These are phyloP conservation scores for Rhamnusium bicolor DNA, from an alignment of 2,888 invertebrate genomes.

Conservation along the genomic window DNA sequence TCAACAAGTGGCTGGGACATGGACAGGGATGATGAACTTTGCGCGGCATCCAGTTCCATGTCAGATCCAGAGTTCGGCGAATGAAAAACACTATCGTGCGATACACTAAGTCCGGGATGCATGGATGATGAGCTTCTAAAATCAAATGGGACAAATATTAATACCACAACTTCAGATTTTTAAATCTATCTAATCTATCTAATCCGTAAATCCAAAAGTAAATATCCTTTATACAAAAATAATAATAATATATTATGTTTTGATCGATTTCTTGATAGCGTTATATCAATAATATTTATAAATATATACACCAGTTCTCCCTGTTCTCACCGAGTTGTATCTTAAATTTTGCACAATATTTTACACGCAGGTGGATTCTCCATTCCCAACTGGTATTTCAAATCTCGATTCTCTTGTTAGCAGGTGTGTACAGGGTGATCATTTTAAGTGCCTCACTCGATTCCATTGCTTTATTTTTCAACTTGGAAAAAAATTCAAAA, in stretches of 20 bases:
- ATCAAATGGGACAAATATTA: slow-evolving; percentile 21
- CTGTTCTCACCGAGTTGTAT: too few species aligned
- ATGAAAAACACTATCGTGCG: slow-evolving; percentile 93
- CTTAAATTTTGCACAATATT: too few species aligned
- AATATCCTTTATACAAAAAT: neutral
- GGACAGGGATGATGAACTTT: slow-evolving; percentile 70
- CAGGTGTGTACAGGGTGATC: too few species aligned
- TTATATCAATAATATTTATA: too few species aligned
- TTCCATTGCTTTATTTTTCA: too few species aligned
- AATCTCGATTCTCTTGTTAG: too few species aligned
- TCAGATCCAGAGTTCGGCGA: slow-evolving; percentile 76
- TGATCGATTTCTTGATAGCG: neutral
- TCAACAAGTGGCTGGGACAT: slow-evolving; percentile 68
- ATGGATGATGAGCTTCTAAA: slow-evolving; percentile 68
- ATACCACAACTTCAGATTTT: neutral
- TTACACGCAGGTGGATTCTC: too few species aligned
- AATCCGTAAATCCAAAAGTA: slow-evolving; percentile 5
- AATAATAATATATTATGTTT: neutral
- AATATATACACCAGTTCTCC: too few species aligned
- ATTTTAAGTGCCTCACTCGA: too few species aligned
- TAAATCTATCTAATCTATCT: slow-evolving; percentile 21
- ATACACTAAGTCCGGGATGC: slow-evolving; percentile 81
- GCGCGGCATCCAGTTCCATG: slow-evolving; percentile 71
- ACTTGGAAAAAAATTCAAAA: too few species aligned
- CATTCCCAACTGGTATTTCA: too few species aligned